Percentiles rank a stretch among this genome's conserved stretches.
Conservation (phyloP, 2,797 vertebrate species). For the Arctocebus calabarensis region DNA sequence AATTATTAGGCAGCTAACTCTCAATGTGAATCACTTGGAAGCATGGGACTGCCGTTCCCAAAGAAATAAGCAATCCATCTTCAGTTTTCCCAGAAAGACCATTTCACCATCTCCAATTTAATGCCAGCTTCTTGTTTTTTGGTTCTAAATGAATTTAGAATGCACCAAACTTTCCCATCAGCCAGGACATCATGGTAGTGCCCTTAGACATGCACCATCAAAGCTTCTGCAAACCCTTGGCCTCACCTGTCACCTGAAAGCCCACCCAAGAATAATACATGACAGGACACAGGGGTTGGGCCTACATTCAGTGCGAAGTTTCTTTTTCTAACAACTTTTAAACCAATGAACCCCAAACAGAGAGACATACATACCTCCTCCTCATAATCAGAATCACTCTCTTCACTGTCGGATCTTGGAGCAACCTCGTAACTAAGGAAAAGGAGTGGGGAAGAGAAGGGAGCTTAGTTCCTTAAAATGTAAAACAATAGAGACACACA, state of each 20-base stretch:
- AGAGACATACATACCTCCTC: slow-evolving; percentile 92
- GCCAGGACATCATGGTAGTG: neutral
- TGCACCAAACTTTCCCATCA: neutral
- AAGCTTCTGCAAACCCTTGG: neutral
- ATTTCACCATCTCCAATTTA: neutral
- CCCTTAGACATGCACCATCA: fast-evolving
- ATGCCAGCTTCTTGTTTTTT: slow-evolving; percentile 5
- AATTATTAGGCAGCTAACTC: neutral
- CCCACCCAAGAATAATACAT: neutral
- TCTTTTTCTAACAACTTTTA: neutral
- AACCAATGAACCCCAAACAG: neutral
- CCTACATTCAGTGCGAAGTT: neutral
- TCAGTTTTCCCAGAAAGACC: neutral
- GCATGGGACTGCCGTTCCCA: neutral
- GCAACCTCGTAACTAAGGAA: slow-evolving; percentile 95
- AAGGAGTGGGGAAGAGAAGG: slow-evolving; percentile 36
- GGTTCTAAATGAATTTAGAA: slow-evolving; percentile 2
- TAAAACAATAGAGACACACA: neutral
- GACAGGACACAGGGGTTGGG: neutral
- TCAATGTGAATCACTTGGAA: neutral
- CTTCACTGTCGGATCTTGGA: slow-evolving; percentile 97
- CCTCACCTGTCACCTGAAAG: neutral
- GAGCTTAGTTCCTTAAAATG: neutral
- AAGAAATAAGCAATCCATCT: neutral
- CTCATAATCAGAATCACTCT: slow-evolving; percentile 97